Evolutionary conservation across 92 coral and sea anemone species (phyloP).

Genomic region (Actinostola sp.): DNA sequence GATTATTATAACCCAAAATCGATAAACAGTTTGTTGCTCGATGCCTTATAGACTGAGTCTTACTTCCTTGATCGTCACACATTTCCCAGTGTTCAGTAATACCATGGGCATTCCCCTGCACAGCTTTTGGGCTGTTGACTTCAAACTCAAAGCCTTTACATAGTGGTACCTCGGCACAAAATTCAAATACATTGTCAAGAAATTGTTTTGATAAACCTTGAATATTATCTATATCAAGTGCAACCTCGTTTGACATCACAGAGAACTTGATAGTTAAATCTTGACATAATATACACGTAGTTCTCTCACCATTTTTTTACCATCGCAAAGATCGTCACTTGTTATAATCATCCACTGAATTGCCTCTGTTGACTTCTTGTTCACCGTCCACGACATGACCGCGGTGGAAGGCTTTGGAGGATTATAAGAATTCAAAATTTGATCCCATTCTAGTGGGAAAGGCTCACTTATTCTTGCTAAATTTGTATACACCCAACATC

Average conservation of each 20-base stretch:
- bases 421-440: not conserved
- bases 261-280: not conserved
- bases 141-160: conserved; percentile 31
- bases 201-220: not conserved
- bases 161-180: conserved; percentile 17
- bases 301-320: conserved; percentile 13
- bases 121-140: conserved; percentile 7
- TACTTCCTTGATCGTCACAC: not conserved
- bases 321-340: conserved; percentile 15
- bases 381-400: conserved; percentile 7
- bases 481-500: not conserved
- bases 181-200: conserved; percentile 26
- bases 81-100: conserved; percentile 17
- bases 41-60: conserved; percentile 9
- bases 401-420: conserved; percentile 18
- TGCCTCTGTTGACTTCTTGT: not conserved
- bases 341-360: conserved; percentile 29
- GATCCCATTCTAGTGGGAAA: not conserved
- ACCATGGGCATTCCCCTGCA: conserved; percentile 13
- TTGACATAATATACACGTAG: not conserved
- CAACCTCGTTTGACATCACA: conserved; percentile 18
- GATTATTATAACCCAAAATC: conserved; percentile 1
- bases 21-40: conserved; percentile 6
- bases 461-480: not conserved
- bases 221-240: not conserved